Evolutionary conservation across 2,888 invertebrate species (phyloP), one percentile per base, ranked within the genome.

Genomic region (Drosophila hawaiiensis): DNA sequence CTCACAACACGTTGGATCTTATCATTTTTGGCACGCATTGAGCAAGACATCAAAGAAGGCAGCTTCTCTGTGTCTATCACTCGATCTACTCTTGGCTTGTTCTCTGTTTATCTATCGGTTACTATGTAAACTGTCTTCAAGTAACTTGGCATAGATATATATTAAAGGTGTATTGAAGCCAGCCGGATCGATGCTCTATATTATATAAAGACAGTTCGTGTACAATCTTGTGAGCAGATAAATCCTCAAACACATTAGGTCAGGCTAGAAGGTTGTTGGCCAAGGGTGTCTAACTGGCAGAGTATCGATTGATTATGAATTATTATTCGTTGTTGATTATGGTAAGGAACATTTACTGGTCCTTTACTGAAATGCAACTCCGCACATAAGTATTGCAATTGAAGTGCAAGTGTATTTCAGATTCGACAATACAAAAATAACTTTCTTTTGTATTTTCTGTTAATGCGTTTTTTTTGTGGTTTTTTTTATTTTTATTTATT

Each of bases 401-500:
- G 1, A 5, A 22, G 56, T 55, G 16, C 14, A 37, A 65, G 69
- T 29, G 58, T 59, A 69, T 59, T 54, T 28, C 16, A 5, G 14
- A 6, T 68, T 47, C 68, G 39, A 5, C 28, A 16, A 41, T 3
- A 16, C 14, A 16, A 16, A 16, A 6, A 29, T 31, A 53, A 53
- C 58, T 41, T 41, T 29, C 58, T 58, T 58, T 56, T 56, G 29
- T 4, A 12, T 22, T 12, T 64, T 35, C 31, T 55, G 43, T 56
- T 29, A 56, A 56, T 56, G 28, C 39, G 39, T 28, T 53, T 60
- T 55, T 55, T 29, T 49, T 61, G 25, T 49, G 22, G 7, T 31
- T 16, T 47, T 25, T 73, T 58, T 56, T 58, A 33, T 49, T 47
- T 59, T 55, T 68, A 25, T 47, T 47, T 47, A 43, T 47, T 59